Evolutionary conservation across 2,888 invertebrate species (phyloP), one percentile per base, ranked within the genome.

Genomic region (Yponomeuta cagnagella): DNA sequence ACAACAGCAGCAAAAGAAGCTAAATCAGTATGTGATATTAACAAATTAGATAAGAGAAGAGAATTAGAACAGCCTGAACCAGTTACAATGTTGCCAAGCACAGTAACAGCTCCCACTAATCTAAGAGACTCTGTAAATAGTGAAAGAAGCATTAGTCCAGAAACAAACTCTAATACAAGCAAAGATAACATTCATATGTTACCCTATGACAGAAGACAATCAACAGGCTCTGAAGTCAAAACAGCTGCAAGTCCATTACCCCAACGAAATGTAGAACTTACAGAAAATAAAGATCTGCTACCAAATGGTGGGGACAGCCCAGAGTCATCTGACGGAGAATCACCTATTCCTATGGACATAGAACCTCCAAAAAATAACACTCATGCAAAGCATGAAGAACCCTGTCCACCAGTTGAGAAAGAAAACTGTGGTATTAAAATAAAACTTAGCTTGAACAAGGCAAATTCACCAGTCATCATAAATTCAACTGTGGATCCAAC

Each of bases 401-500:
- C 80, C 72, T 74, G 73, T 75, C 74, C 77, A 73, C 80, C 83
- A 52, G 58, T 79, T 48, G 83, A 83, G 72, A 84, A 80, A 76
- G 89, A 88, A 76, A 88, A 87, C 74, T 78, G 86, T 83, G 91
- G 91, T 70, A 91, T 92, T 48, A 92, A 92, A 79, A 79, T 92
- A 74, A 92, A 91, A 79, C 79, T 92, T 71, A 91, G 91, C 75
- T 80, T 92, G 73, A 92, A 91, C 76, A 92, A 88, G 83, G 90
- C 90, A 69, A 91, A 88, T 74, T 90, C 91, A 71, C 92, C 92
- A 73, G 89, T 92, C 71, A 92, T 92, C 70, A 91, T 92, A 72
- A 92, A 92, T 77, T 91, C 91, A 2, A 92, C 92, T 72, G 92
- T 92, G n/a, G 91, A 91, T 79, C 92, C 92, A 9, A 85, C 89